Evolutionary conservation across 2,888 invertebrate species (phyloP).

Genomic region (Drosophila anceps): DNA sequence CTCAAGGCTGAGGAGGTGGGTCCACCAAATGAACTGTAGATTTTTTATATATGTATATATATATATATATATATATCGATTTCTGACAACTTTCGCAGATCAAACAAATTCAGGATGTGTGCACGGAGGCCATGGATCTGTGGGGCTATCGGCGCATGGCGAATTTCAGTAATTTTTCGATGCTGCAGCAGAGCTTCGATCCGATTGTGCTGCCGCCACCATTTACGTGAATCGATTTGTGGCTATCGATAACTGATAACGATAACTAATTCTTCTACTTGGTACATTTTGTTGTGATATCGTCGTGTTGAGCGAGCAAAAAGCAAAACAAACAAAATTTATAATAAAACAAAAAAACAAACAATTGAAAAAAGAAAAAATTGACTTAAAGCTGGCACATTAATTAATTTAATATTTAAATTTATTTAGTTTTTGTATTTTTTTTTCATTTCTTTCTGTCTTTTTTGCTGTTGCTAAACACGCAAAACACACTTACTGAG

Average conservation of each 20-base stretch:
- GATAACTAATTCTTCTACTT: constrained; percentile 77
- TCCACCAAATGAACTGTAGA: background rate
- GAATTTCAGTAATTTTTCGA: constrained; percentile 86
- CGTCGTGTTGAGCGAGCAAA: constrained; percentile 80
- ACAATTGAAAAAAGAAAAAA: constrained; percentile 4
- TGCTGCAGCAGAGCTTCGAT: constrained; percentile 86
- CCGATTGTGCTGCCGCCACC: constrained; percentile 86
- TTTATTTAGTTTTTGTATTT: background rate
- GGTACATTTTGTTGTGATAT: constrained; percentile 81
- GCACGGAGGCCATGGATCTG: constrained; percentile 91
- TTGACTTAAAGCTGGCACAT: constrained; percentile 62
- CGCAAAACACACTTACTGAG: constrained; percentile 76
- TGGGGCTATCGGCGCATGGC: constrained; percentile 92
- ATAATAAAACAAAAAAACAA: constrained; percentile 19
- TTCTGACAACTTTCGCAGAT: constrained; percentile 61
- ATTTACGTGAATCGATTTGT: constrained; percentile 82
- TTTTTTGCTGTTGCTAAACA: constrained; percentile 62
- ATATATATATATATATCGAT: background rate
- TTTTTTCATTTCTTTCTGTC: too few species aligned
- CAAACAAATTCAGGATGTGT: constrained; percentile 87
- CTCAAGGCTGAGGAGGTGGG: constrained; percentile 90
- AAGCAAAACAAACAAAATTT: constrained; percentile 36
- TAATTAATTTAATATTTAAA: constrained; percentile 4
- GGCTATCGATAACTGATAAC: constrained; percentile 44
- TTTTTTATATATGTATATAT: background rate